These are phyloP conservation scores for Aptenodytes patagonicus DNA, from an alignment of 2,113 vertebrate genomes.

Conservation along the genomic window DNA sequence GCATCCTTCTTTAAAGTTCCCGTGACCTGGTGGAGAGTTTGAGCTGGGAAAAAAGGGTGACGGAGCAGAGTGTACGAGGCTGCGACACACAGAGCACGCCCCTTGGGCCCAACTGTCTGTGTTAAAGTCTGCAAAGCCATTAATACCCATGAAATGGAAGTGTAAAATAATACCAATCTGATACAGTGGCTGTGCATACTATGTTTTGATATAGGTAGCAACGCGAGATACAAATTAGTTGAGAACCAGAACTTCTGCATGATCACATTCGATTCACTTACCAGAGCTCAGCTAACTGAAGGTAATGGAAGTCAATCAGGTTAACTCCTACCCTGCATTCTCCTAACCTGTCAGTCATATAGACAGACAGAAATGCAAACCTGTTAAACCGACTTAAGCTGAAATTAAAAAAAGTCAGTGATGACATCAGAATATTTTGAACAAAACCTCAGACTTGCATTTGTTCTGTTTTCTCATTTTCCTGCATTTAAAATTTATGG, in stretches of 20 bases:
- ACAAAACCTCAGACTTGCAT: neutral
- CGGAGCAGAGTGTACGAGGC: neutral
- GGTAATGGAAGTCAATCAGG: neutral
- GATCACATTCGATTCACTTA: neutral
- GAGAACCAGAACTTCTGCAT: neutral
- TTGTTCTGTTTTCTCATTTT: neutral
- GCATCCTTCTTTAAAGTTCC: neutral
- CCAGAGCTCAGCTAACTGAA: neutral
- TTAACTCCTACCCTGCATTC: neutral
- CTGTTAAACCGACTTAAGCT: neutral
- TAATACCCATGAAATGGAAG: neutral
- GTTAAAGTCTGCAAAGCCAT: neutral
- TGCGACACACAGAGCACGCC: neutral
- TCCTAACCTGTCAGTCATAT: neutral
- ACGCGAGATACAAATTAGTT: fast-evolving
- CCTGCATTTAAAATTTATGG: constrained; percentile 8
- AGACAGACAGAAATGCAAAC: neutral
- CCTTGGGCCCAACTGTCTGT: too few species aligned
- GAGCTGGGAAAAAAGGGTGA: neutral
- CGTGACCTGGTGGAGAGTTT: neutral
- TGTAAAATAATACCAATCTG: neutral
- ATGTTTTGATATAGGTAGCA: neutral
- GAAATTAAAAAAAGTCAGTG: neutral
- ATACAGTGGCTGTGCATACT: neutral
- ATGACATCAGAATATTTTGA: neutral